Conservation (phyloP, 2,888 invertebrate genomes). For the Steinernema hermaphroditum region DNA sequence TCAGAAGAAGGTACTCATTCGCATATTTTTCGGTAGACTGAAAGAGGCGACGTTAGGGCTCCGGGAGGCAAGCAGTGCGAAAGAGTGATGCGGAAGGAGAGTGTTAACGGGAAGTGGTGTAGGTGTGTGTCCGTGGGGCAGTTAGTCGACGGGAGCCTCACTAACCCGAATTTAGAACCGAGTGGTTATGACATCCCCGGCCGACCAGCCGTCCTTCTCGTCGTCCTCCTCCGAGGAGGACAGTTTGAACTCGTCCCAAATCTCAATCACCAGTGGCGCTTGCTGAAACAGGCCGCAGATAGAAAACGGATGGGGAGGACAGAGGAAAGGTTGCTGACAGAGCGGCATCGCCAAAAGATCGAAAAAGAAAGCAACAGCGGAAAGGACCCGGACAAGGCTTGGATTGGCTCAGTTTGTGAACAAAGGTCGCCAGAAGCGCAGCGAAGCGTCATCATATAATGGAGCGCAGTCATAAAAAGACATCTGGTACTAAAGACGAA, state of each 20-base stretch:
- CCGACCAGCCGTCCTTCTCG: constrained; percentile 17
- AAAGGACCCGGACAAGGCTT: no score
- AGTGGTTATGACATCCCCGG: constrained; percentile 8
- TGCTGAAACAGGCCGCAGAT: constrained; percentile 1
- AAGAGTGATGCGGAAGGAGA: background rate
- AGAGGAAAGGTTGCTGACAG: no score
- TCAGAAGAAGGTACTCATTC: constrained; percentile 26
- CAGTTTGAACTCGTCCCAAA: constrained; percentile 15
- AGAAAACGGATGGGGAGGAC: no score
- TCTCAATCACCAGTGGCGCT: constrained; percentile 7
- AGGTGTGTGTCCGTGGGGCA: background rate
- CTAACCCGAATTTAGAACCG: background rate
- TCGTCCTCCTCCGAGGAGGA: constrained; percentile 21
- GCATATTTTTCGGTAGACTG: constrained; percentile 23
- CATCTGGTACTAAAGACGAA: no score
- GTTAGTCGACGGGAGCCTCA: background rate
- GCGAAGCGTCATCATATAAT: no score
- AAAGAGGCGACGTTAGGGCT: background rate
- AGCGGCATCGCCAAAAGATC: no score
- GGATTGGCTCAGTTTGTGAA: no score
- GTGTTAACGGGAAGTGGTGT: background rate
- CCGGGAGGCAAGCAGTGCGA: background rate
- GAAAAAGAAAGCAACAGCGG: no score
- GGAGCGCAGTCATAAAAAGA: no score
- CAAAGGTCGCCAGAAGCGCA: no score